Evolutionary conservation across 2,888 invertebrate species (phyloP).

Genomic region (Nemotelus nigrinus): DNA sequence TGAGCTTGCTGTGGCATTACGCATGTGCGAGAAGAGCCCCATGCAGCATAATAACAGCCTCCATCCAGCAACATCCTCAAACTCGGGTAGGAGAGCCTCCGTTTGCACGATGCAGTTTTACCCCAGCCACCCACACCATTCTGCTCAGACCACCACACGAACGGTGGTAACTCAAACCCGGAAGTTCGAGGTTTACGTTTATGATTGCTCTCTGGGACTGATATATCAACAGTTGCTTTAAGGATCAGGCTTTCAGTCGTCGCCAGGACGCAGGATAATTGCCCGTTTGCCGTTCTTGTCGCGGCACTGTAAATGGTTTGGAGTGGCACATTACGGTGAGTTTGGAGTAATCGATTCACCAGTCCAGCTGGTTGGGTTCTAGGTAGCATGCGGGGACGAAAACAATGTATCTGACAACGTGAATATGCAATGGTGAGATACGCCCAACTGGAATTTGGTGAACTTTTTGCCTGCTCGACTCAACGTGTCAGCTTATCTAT

Average conservation of each 20-base stretch:
- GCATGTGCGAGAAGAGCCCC: conserved; percentile 10
- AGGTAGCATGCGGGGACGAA: background rate
- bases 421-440: too few species aligned
- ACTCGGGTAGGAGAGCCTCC: background rate
- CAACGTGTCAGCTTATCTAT: too few species aligned
- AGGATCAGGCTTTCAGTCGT: conserved; percentile 35
- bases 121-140: background rate
- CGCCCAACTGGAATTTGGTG: too few species aligned
- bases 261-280: conserved; percentile 32
- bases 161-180: background rate
- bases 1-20: conserved; percentile 31
- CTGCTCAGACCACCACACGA: background rate
- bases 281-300: background rate
- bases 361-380: background rate
- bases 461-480: too few species aligned
- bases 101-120: background rate
- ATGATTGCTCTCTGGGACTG: conserved; percentile 19
- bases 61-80: background rate
- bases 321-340: background rate
- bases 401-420: too few species aligned
- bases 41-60: background rate
- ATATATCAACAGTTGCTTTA: conserved; percentile 41
- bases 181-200: conserved; percentile 6
- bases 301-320: background rate
- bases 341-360: conserved; percentile 19